Evolutionary conservation across 2,797 vertebrate species (phyloP), one percentile per base, ranked within the genome.

Genomic region (Cercopithecus diana): DNA sequence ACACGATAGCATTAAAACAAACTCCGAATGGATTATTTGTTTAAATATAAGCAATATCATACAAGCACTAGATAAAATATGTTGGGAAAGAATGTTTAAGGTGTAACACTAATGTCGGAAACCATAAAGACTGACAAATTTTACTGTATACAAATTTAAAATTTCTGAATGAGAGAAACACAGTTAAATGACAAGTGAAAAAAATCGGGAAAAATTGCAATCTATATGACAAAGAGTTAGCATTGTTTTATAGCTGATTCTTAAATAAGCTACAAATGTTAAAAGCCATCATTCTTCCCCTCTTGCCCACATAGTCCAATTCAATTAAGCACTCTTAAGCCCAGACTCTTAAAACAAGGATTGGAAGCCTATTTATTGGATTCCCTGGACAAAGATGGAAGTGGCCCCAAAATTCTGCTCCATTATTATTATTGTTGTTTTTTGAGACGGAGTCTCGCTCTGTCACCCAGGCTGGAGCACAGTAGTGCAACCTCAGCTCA

Each of bases 31-130:
- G 26, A 36, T 76, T 86, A 28, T 73, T 50, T 75, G 33, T 84
- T 88, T 96, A 97, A 77, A 67, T 77, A 90, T 26, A 85, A 95
- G 61, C 28, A 70, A 48, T 67, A 70, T 28, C 36, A 88, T 11
- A 52, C 33, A 73, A 92, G 11, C 15, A 80, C 75, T 39, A 90
- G 61, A 55, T 80, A 80, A 96, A 87, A 45, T 39, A 48, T 20
- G 30, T 24, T 90, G 43, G 19, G 52, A 19, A 93, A 90, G 26
- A 73, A 80, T 57, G n/a, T 36, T 75, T 52, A 77, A 75, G 52
- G 41, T 22, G 24, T 19, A 70, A 33, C 2, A 52, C 5, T 70
- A 50, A 30, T 55, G 58, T 41, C 36, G 48, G 52, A 87, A 85
- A 87, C 52, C 67, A 81, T 7, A 52, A 72, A 76, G 64, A 61